A percentile compares a stretch with the other conserved stretches of the same genome.
phyloP scores from a whole-genome alignment of 2,888 invertebrate genomes.

The Protonemura montana region DNA sequence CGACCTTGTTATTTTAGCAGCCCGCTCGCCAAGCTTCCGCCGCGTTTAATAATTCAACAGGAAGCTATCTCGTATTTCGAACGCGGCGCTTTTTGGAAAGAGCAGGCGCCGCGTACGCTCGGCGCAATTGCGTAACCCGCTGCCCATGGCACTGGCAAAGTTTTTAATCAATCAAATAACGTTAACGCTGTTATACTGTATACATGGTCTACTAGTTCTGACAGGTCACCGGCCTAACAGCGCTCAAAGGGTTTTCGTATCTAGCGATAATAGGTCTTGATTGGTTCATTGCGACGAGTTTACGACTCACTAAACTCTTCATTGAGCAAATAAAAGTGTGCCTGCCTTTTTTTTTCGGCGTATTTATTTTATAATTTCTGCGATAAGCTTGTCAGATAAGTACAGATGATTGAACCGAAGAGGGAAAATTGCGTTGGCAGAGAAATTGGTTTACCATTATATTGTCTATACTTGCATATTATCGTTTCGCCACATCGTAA shows the following conservation, averaged over 20 bases:
- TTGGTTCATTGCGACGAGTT: conserved; percentile 15
- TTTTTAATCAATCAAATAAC: conserved; percentile 12
- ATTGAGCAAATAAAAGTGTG: conserved; percentile 30
- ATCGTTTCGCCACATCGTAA: too few species aligned
- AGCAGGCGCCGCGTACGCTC: background rate
- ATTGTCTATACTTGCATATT: too few species aligned
- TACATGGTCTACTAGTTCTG: background rate
- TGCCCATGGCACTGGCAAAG: background rate
- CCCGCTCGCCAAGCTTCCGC: background rate
- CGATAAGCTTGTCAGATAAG: background rate
- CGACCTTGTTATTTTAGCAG: background rate
- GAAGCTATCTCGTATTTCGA: background rate
- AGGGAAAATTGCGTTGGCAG: background rate
- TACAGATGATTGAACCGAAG: background rate
- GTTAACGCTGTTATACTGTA: background rate
- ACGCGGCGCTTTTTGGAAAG: background rate
- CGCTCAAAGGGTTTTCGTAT: background rate
- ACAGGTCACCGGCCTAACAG: background rate
- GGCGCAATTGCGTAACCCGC: background rate
- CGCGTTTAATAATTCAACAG: background rate
- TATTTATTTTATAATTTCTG: background rate
- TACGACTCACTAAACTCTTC: conserved; percentile 17
- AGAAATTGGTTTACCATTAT: background rate
- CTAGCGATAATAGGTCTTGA: background rate
- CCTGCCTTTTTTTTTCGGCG: background rate